Evolutionary conservation across 2,888 invertebrate genomes (phyloP).

Genomic region (Drosophila mettleri): DNA sequence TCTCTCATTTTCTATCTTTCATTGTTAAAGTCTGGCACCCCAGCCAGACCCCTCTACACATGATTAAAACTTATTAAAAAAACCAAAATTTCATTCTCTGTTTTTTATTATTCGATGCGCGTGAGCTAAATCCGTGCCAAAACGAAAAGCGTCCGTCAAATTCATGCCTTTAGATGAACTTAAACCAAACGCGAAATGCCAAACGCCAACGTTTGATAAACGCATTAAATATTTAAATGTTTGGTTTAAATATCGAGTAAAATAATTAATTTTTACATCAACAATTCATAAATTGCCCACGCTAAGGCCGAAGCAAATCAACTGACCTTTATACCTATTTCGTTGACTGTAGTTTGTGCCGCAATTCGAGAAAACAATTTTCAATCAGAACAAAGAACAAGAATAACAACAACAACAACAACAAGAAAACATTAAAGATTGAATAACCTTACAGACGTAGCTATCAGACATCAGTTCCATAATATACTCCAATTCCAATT

Average conservation of each 20-base stretch:
- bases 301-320: slow-evolving; percentile 33
- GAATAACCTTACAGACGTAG: slow-evolving; percentile 16
- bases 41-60: slow-evolving; percentile 15
- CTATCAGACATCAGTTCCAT: neutral
- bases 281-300: slow-evolving; percentile 25
- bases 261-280: slow-evolving; percentile 29
- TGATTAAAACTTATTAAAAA: slow-evolving; percentile 18
- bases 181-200: slow-evolving; percentile 79
- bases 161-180: slow-evolving; percentile 84
- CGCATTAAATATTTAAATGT: slow-evolving; percentile 37
- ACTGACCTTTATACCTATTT: slow-evolving; percentile 84
- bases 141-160: slow-evolving; percentile 85
- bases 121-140: slow-evolving; percentile 82
- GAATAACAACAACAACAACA: slow-evolving; percentile 8
- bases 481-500: neutral
- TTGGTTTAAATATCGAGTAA: slow-evolving; percentile 44
- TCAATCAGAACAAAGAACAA: slow-evolving; percentile 18
- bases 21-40: slow-evolving; percentile 27
- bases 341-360: slow-evolving; percentile 85
- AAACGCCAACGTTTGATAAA: slow-evolving; percentile 22
- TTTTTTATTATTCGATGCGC: slow-evolving; percentile 51
- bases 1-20: slow-evolving; percentile 3
- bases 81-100: slow-evolving; percentile 38
- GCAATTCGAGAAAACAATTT: slow-evolving; percentile 50
- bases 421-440: slow-evolving; percentile 1